phyloP scores from a whole-genome alignment of 2,888 invertebrate genomes.

The Ennomos erosarius region DNA sequence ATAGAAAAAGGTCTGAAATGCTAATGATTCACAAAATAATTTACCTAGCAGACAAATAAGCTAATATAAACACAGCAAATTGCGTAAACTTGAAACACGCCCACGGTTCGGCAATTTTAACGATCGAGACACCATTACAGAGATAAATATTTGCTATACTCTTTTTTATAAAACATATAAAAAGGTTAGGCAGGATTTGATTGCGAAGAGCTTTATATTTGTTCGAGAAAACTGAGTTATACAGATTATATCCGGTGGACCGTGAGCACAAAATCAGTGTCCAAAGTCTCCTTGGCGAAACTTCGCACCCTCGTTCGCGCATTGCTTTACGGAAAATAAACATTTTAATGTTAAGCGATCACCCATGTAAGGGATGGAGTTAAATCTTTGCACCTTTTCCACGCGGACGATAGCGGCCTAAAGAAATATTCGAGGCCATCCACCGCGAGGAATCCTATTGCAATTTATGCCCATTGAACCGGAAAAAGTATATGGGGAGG shows the following conservation, averaged over 20 bases:
- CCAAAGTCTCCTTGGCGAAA: constrained; percentile 45
- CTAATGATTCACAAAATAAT: constrained; percentile 49
- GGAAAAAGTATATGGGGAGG: constrained; percentile 80
- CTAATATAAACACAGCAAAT: constrained; percentile 69
- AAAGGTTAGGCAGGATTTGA: constrained; percentile 38
- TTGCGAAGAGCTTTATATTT: constrained; percentile 51
- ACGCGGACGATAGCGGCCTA: constrained; percentile 60
- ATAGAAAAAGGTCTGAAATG: constrained; percentile 10
- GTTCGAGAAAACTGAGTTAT: constrained; percentile 53
- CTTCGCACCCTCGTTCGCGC: constrained; percentile 49
- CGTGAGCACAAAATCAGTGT: constrained; percentile 55
- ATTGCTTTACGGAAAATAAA: constrained; percentile 64
- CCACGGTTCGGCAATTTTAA: constrained; percentile 30
- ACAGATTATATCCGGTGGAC: constrained; percentile 54
- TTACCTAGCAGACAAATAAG: constrained; percentile 60
- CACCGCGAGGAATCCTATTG: constrained; percentile 80
- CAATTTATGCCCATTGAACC: constrained; percentile 83
- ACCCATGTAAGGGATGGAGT: constrained; percentile 62
- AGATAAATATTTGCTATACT: constrained; percentile 27
- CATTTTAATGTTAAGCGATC: constrained; percentile 71
- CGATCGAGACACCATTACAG: constrained; percentile 30
- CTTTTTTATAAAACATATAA: constrained; percentile 25
- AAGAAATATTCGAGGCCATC: constrained; percentile 75
- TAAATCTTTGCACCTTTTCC: constrained; percentile 77
- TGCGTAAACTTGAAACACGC: constrained; percentile 71